phyloP scores from a whole-genome alignment of 1,140 invertebrate species.

The Pseudomyrmex sp. region DNA sequence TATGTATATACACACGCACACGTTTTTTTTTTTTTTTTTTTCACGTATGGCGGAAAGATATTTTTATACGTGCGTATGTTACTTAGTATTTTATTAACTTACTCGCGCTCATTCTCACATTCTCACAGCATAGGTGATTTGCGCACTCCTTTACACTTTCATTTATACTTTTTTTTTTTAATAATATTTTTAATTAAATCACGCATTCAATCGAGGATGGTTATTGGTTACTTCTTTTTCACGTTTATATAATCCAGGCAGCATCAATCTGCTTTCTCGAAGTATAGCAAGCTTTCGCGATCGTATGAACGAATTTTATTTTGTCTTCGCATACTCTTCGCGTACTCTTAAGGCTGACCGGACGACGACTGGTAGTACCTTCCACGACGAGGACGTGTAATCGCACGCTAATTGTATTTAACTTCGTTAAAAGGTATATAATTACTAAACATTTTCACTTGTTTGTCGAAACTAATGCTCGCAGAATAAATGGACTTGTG shows the following conservation, averaged over 20 bases:
- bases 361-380: conserved; percentile 54
- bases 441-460: conserved; percentile 31
- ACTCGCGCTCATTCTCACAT: conserved; percentile 72
- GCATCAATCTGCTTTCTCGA: conserved; percentile 56
- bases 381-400: conserved; percentile 39
- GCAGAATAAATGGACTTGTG: conserved; percentile 40
- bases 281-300: conserved; percentile 61
- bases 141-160: conserved; percentile 66
- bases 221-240: conserved; percentile 67
- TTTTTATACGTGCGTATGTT: conserved; percentile 77
- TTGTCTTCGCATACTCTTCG: conserved; percentile 41
- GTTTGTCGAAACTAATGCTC: conserved; percentile 46
- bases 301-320: conserved; percentile 34
- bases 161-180: conserved; percentile 52
- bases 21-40: not conserved
- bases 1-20: conserved; percentile 42
- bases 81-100: conserved; percentile 78
- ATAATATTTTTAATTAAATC: conserved; percentile 72
- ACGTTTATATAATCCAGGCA: conserved; percentile 64
- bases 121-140: conserved; percentile 68
- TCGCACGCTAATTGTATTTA: conserved; percentile 30
- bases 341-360: conserved; percentile 63
- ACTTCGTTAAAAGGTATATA: conserved; percentile 25
- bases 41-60: conserved; percentile 76
- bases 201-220: conserved; percentile 69